Percentiles rank a stretch among this genome's conserved stretches.
These are phyloP conservation scores for Ibidorhyncha struthersii DNA, from an alignment of 2,113 vertebrate genomes.

Conservation along the genomic window DNA sequence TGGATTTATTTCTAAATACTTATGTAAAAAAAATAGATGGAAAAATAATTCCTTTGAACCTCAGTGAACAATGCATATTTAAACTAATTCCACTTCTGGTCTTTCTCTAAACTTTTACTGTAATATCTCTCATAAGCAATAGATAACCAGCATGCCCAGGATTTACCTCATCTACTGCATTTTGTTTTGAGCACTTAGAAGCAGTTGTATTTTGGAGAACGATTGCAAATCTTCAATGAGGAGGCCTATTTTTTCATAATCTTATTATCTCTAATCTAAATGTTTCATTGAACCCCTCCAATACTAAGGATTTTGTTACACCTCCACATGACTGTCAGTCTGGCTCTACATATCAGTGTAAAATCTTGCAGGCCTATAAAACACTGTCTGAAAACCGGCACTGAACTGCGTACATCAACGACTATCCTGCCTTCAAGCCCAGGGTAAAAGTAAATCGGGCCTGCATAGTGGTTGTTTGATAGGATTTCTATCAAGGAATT, in stretches of 20 bases:
- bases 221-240: not conserved
- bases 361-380: not conserved
- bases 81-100: not conserved
- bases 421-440: not conserved
- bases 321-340: not conserved
- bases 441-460: not conserved
- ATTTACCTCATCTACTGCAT: not conserved
- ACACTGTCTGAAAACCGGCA: not conserved
- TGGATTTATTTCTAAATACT: not conserved
- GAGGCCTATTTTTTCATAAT: not conserved
- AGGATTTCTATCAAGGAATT: not conserved
- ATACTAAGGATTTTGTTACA: not conserved
- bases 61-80: not conserved
- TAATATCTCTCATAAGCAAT: not conserved
- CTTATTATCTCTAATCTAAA: not conserved
- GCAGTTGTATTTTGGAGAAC: not conserved
- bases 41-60: not conserved
- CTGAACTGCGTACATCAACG: not conserved
- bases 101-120: not conserved
- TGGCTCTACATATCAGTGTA: not conserved
- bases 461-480: not conserved
- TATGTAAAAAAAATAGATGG: not conserved
- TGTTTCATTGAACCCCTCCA: not conserved
- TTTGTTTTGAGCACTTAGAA: not conserved
- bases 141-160: not conserved